Conservation (phyloP, 2,113 vertebrate genomes). For the Tachycineta bicolor region DNA sequence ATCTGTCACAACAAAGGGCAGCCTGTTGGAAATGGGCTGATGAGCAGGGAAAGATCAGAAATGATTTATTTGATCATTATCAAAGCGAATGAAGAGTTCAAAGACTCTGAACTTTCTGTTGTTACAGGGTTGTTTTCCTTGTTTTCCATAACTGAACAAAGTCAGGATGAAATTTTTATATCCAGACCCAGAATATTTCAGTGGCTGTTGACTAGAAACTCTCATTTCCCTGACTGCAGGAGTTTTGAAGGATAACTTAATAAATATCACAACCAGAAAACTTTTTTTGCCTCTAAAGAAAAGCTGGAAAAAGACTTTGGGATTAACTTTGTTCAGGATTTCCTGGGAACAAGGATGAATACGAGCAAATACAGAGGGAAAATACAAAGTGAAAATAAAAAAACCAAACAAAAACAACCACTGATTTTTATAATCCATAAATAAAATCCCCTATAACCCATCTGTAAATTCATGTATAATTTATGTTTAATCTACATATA, state of each 20-base stretch:
- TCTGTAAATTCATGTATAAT: neutral
- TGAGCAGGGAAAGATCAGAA: neutral
- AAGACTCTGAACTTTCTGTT: neutral
- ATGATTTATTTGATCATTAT: slow-evolving; percentile 36
- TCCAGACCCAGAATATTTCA: neutral
- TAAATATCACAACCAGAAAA: neutral
- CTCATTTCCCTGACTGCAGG: neutral
- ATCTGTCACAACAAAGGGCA: slow-evolving; percentile 67
- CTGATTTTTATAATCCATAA: neutral
- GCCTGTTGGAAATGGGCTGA: slow-evolving; percentile 48
- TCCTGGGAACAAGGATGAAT: neutral
- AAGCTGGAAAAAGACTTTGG: neutral
- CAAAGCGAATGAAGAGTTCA: slow-evolving; percentile 13
- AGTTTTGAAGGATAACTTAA: neutral
- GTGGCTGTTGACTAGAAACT: neutral
- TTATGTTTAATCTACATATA: neutral
- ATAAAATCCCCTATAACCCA: neutral
- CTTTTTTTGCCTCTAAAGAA: neutral
- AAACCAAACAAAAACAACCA: fast-evolving
- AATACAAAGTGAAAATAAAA: neutral
- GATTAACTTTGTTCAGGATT: neutral
- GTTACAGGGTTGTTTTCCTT: neutral
- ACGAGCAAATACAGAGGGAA: neutral
- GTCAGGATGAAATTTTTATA: neutral
- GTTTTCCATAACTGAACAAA: neutral